Percentiles rank a stretch among this genome's conserved stretches.
Evolutionary conservation across 1,140 invertebrate genomes (phyloP).

Genomic region (Aphelenchoides fujianensis): DNA sequence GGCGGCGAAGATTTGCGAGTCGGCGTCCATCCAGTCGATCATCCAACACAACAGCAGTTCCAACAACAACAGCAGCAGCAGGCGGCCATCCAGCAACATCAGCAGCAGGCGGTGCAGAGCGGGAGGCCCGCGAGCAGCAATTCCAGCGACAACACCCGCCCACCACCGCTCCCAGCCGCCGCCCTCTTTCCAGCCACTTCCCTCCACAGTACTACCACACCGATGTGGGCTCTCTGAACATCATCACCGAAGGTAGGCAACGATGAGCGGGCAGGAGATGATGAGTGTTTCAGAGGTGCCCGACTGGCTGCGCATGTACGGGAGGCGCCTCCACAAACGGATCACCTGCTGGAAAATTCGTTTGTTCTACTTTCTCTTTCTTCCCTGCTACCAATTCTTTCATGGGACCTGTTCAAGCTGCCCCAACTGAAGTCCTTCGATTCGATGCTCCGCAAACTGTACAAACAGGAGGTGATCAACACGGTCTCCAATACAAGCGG

Average conservation of each 20-base stretch:
- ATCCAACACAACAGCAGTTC: constrained; percentile 16
- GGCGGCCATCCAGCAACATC: not conserved
- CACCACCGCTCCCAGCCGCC: not conserved
- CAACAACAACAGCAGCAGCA: not conserved
- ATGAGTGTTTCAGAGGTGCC: constrained; percentile 33
- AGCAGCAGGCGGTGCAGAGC: too few relatives aligned
- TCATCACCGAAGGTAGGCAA: constrained; percentile 34
- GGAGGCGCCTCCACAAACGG: constrained; percentile 45
- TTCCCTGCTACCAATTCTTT: constrained; percentile 30
- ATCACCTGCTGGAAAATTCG: constrained; percentile 46
- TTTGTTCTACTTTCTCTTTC: constrained; percentile 30
- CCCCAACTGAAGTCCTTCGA: constrained; percentile 42
- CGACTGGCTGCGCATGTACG: constrained; percentile 38
- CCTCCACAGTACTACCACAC: constrained; percentile 8
- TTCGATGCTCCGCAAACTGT: constrained; percentile 46
- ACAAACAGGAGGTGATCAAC: constrained; percentile 51
- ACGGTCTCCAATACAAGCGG: constrained; percentile 52
- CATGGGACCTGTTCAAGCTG: constrained; percentile 47
- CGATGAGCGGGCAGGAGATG: not conserved
- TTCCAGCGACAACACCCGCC: constrained; percentile 4
- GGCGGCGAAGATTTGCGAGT: constrained; percentile 9
- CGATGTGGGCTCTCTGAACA: constrained; percentile 33
- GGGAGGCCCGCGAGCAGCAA: too few relatives aligned
- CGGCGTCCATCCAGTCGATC: constrained; percentile 26
- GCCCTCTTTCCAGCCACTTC: not conserved